phyloP scores from a whole-genome alignment of 1,140 invertebrate species.

The Steinernema khuongi region DNA sequence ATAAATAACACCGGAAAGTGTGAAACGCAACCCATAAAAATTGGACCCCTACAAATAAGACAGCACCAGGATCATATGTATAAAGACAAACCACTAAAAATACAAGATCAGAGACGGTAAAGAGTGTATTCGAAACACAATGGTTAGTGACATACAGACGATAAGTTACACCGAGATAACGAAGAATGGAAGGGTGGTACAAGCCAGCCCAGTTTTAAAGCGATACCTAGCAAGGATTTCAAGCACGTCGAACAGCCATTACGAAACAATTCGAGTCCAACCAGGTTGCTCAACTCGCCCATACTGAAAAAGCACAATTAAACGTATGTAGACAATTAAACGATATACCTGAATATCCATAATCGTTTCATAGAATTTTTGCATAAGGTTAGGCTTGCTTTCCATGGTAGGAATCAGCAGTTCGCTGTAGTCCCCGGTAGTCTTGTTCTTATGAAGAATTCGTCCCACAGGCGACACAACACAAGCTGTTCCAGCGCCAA shows the following conservation, averaged over 20 bases:
- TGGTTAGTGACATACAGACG: not conserved
- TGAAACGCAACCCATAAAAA: not conserved
- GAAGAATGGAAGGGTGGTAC: not conserved
- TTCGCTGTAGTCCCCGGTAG: conserved; percentile 45
- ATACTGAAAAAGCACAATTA: conserved; percentile 31
- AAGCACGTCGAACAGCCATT: not conserved
- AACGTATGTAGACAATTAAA: not conserved
- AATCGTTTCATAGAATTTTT: conserved; percentile 55
- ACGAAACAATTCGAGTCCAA: conserved; percentile 42
- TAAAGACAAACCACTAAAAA: not conserved
- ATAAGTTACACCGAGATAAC: conserved; percentile 15
- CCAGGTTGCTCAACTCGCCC: conserved; percentile 46
- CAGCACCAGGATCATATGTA: not conserved
- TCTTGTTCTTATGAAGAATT: conserved; percentile 50
- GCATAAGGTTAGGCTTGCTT: conserved; percentile 50
- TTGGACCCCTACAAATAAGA: not conserved
- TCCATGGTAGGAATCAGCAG: conserved; percentile 55
- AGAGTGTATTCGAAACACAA: not conserved
- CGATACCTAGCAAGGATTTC: not conserved
- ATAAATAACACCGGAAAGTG: not conserved
- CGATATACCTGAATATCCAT: conserved; percentile 48
- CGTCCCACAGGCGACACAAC: conserved; percentile 56
- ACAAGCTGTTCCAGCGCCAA: conserved; percentile 57
- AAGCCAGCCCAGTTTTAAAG: not conserved
- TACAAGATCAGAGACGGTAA: not conserved